Evolutionary conservation across 2,113 vertebrate genomes (phyloP).

Genomic region (Silurus meridionalis): DNA sequence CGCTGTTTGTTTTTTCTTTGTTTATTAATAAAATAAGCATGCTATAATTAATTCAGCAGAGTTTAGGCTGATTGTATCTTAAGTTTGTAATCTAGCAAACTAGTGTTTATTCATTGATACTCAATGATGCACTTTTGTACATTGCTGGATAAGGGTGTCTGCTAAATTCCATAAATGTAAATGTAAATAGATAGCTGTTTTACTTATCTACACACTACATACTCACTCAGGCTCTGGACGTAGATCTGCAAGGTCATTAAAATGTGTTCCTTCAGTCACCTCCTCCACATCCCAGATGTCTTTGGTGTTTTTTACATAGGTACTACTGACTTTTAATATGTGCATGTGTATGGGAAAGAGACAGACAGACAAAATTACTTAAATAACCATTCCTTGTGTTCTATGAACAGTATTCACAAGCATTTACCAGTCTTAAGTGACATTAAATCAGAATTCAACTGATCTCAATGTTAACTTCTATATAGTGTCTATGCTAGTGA

Average conservation of each 20-base stretch:
- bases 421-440: not conserved
- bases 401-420: not conserved
- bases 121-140: no score
- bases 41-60: no score
- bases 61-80: no score
- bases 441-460: not conserved
- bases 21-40: no score
- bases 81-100: no score
- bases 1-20: no score
- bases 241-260: slow-evolving; percentile 79
- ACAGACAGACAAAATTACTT: not conserved
- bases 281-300: slow-evolving; percentile 87
- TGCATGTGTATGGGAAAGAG: not conserved
- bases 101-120: no score
- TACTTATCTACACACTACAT: slow-evolving; percentile 40
- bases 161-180: no score
- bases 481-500: not conserved
- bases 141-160: no score
- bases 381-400: not conserved
- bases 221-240: slow-evolving; percentile 90
- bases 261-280: slow-evolving; percentile 79
- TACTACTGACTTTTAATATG: slow-evolving; percentile 42
- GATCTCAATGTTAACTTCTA: not conserved
- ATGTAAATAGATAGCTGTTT: no score
- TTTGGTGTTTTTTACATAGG: slow-evolving; percentile 64